Base-by-base conservation (phyloP, 2,797 vertebrate genomes). In the Sylvilagus floridanus region DNA sequence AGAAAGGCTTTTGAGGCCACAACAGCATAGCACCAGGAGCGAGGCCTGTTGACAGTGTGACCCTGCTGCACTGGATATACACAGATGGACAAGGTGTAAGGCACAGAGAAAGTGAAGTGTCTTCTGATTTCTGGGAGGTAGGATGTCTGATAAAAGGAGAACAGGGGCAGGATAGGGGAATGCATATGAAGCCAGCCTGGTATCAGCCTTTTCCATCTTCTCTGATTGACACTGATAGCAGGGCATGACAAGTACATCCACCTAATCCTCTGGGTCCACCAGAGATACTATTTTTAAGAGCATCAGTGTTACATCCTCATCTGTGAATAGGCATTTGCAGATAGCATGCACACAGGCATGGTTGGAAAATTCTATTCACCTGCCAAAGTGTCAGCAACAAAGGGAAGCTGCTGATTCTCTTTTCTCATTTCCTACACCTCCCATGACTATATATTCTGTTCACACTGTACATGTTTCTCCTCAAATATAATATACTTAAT, bases 11-110 rank as follows among this genome's bases (percentile, higher is more conserved):
- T 90, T 14, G 35, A 84, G 57, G n/a, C 37, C 7, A 82, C 30
- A 28, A 63, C 78, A 21, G 22, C 2, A 65, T 12, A 32, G 7
- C 14, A 13, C 6, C 60, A 89, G 42, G 19, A 72, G 6, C 5
- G 5, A 78, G 54, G 4, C 5, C 72, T 12, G n/a, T 30, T 37
- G 0, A 16, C 2, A 60, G 24, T 5, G 4, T 1, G 3, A 19
- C 2, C 4, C 5, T 14, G 19, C 2, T 42, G 17, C 26, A 42
- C 1, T 2, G 30, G 19, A 2, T 54, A 7, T 26, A 37, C 60
- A 30, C 47, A 75, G 8, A 2, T 68, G 22, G 30, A 26, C 28
- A 78, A 93, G 22, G 4, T 22, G 1, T 47, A 75, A 54, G 14
- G 12, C 35, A 7, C 2, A 8, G 37, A 79, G 17, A 72, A 73